Percentiles rank a stretch among this genome's conserved stretches.
Conservation (phyloP, 2,888 invertebrate genomes). For the Prosopocoilus inquinatus region DNA sequence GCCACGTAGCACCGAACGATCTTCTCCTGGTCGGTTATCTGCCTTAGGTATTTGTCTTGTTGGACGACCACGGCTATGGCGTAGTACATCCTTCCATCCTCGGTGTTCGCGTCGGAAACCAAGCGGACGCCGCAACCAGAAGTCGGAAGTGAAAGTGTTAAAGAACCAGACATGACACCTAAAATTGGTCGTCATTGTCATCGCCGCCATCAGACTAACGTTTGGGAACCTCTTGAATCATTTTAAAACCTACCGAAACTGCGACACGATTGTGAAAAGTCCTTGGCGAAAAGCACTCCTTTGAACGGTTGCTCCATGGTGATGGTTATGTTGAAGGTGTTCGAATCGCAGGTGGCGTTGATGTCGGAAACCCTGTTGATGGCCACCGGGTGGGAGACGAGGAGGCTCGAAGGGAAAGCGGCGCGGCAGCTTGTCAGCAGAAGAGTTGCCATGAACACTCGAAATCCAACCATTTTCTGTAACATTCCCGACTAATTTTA, state of each 20-base stretch:
- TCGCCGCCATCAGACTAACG: background rate
- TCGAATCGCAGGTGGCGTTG: conserved; percentile 62
- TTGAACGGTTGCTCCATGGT: conserved; percentile 65
- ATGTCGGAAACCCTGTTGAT: conserved; percentile 60
- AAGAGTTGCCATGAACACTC: background rate
- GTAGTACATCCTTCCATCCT: conserved; percentile 59
- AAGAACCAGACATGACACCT: conserved; percentile 32
- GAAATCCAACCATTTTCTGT: background rate
- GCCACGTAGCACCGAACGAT: conserved; percentile 61
- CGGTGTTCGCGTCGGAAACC: conserved; percentile 49
- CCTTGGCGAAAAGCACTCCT: conserved; percentile 72
- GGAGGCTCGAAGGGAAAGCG: conserved; percentile 31
- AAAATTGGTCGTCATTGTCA: background rate
- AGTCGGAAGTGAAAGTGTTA: conserved; percentile 51
- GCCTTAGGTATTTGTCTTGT: conserved; percentile 71
- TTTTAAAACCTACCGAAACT: conserved; percentile 54
- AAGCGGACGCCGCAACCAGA: conserved; percentile 71
- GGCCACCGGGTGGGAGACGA: conserved; percentile 35
- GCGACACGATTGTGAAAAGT: conserved; percentile 71
- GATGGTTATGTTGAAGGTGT: conserved; percentile 61
- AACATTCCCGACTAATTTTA: background rate
- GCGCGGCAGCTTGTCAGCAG: conserved; percentile 1
- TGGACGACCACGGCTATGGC: conserved; percentile 69
- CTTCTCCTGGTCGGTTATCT: conserved; percentile 69
- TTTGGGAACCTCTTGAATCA: background rate